Evolutionary conservation across 1,140 invertebrate species (phyloP), one percentile per base, ranked within the genome.

Genomic region (Asobara japonica): DNA sequence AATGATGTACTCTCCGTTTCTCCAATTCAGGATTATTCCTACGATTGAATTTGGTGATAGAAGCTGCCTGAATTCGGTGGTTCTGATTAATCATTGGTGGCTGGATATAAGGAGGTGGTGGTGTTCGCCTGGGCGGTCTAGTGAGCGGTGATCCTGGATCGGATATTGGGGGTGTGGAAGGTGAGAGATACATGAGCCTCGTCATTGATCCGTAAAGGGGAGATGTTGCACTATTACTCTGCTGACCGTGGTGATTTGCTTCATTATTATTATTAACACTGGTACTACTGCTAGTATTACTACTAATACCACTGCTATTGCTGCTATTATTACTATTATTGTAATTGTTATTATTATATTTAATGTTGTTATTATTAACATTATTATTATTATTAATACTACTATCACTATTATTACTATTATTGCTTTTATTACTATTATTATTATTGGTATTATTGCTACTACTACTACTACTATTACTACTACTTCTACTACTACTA

Each of bases 11-110:
- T 81, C 97, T 87, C 76, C 97, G 89, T 86, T 97, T 98, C 85
- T 98, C 97, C 72, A 98, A 86, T 84, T 98, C 97, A 0, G 97
- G 97, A 87, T 98, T 98, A 86, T 98, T 98, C 78, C 96, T 90
- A 74, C 97, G 90, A 88, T 98, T 98, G 88, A 97, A 97, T 81
- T 92, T 93, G 45, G 85, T 66, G 73, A 88, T 83, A 75, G 81
- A 85, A 56, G 77, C 86, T 36, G 81, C 85, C 75, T 83, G 88
- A 56, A 86, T 85, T 62, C 82, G 78, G 84, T 78, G 84, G 87
- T 84, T 83, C 6, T 79, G 77, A 75, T 86, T 82, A 45, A 86
- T 69, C 36, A 84, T 80, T 22, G 79, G 71, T 5, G 88, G 88
- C 56, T 90, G 90, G 1, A 88, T 90, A 78, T 91, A 91, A 72